A percentile compares a stretch with the other conserved stretches of the same genome.
Conservation (phyloP, 2,888 invertebrate species). For the Dryocosmus kuriphilus region DNA sequence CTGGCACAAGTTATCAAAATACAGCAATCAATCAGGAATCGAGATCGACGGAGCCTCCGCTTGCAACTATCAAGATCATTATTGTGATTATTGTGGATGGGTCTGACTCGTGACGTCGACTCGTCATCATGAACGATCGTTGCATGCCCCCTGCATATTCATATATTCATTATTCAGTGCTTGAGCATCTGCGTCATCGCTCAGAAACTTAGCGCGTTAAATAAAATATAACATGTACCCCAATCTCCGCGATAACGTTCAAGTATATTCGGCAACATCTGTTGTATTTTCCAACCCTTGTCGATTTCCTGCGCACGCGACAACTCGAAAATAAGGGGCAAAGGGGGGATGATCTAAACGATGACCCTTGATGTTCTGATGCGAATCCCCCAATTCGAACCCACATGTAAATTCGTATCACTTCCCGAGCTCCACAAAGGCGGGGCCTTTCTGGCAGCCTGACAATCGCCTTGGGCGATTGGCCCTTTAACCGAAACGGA, state of each 20-base stretch:
- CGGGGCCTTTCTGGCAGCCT: not conserved
- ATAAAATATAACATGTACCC: conserved; percentile 27
- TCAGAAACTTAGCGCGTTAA: not conserved
- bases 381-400: conserved; percentile 9
- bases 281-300: conserved; percentile 25
- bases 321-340: not conserved
- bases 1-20: not conserved
- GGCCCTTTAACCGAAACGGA: conserved; percentile 20
- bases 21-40: conserved; percentile 3
- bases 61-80: not conserved
- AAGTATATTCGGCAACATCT: conserved; percentile 22
- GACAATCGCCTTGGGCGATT: not conserved
- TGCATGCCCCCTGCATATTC: conserved; percentile 24
- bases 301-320: conserved; percentile 20
- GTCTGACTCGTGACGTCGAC: conserved; percentile 17
- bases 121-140: conserved; percentile 15
- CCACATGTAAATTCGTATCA: conserved; percentile 12
- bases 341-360: not conserved
- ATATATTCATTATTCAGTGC: conserved; percentile 25
- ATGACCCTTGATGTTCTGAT: conserved; percentile 18
- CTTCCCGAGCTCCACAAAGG: not conserved
- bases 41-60: not conserved
- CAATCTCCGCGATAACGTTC: conserved; percentile 5
- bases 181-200: conserved; percentile 27
- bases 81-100: conserved; percentile 5